Percentiles rank a stretch among this genome's conserved stretches.
Evolutionary conservation across 2,797 vertebrate genomes (phyloP).

Genomic region (Centropyge bicolor): DNA sequence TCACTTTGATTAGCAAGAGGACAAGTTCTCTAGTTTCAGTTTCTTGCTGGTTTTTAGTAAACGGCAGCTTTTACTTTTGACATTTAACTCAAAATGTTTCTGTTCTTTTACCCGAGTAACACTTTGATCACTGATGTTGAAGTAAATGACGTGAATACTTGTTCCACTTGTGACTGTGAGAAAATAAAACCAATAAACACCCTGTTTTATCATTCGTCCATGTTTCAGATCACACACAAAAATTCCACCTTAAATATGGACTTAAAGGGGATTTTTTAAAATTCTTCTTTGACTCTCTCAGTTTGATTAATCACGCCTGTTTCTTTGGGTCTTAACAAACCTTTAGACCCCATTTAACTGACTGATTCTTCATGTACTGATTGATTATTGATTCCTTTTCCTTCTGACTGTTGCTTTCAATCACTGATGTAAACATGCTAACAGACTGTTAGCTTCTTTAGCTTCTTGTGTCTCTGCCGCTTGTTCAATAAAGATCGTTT

Average conservation of each 20-base stretch:
- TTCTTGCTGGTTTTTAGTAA: too few species aligned
- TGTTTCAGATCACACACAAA: not conserved
- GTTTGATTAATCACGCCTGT: slow-evolving; percentile 1
- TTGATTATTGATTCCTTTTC: not conserved
- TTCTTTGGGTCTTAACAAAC: not conserved
- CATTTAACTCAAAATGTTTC: too few species aligned
- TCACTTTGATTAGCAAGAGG: too few species aligned
- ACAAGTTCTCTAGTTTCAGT: too few species aligned
- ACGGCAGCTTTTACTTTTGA: too few species aligned
- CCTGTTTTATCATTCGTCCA: not conserved
- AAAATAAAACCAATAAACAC: too few species aligned
- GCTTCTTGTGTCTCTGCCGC: slow-evolving; percentile 15
- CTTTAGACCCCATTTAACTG: not conserved
- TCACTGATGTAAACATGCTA: slow-evolving; percentile 60
- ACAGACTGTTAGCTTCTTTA: slow-evolving; percentile 41
- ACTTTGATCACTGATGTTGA: too few species aligned
- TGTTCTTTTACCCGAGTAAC: too few species aligned
- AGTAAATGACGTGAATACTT: too few species aligned
- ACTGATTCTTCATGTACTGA: not conserved
- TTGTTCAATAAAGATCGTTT: slow-evolving; percentile 28
- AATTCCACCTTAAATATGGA: not conserved
- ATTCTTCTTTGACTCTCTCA: not conserved
- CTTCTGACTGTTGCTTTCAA: too few species aligned
- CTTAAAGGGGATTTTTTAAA: not conserved
- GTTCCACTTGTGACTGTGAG: too few species aligned